phyloP scores from a whole-genome alignment of 2,888 invertebrate species.

The Nomada ferruginata region DNA sequence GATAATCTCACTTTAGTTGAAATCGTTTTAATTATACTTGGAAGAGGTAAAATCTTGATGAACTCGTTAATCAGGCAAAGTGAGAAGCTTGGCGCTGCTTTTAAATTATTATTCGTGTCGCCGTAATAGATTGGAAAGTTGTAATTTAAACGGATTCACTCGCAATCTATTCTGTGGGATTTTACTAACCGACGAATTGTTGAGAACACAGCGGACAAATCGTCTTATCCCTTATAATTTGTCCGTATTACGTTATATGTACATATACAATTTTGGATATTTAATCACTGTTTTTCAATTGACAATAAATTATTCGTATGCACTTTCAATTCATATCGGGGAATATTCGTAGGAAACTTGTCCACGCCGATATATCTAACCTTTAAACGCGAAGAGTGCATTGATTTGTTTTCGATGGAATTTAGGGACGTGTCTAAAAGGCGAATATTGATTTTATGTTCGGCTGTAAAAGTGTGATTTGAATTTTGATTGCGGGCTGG shows the following conservation, averaged over 20 bases:
- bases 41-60: constrained; percentile 19
- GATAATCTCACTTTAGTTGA: constrained; percentile 9
- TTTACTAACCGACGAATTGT: background rate
- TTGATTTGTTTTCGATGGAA: constrained; percentile 78
- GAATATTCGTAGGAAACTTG: background rate
- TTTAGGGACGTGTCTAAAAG: constrained; percentile 75
- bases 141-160: too few species aligned
- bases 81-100: background rate
- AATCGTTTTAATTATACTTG: background rate
- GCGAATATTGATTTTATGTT: constrained; percentile 84
- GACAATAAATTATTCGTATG: background rate
- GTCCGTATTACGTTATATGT: too few species aligned
- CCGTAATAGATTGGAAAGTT: background rate
- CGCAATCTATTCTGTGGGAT: too few species aligned
- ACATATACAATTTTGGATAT: background rate
- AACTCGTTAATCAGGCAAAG: constrained; percentile 1
- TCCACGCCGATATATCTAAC: constrained; percentile 23
- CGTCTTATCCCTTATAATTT: too few species aligned
- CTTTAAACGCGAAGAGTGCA: constrained; percentile 55
- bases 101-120: background rate
- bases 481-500: constrained; percentile 83
- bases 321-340: background rate
- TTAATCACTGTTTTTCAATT: background rate
- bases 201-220: too few species aligned
- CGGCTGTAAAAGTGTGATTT: constrained; percentile 84